Conservation (phyloP, 2,888 invertebrate genomes). For the Xestia ashworthii region DNA sequence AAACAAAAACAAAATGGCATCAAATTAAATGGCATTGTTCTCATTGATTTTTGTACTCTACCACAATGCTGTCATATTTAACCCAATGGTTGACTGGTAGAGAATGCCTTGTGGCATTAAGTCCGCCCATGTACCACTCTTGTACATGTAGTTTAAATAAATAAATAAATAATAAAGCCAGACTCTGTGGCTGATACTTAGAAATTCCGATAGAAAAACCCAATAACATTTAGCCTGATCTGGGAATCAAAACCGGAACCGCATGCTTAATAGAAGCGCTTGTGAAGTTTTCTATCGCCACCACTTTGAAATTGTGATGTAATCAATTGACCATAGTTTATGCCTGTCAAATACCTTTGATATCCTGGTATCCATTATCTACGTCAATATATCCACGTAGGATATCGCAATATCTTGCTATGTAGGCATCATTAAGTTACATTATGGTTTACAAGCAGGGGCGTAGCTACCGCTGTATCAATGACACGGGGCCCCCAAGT, state of each 20-base stretch:
- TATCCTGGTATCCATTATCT: neutral
- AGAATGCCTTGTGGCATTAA: too few species aligned
- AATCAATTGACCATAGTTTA: neutral
- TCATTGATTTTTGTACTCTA: too few species aligned
- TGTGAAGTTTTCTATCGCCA: neutral
- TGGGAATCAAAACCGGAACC: too few species aligned
- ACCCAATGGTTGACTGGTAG: too few species aligned
- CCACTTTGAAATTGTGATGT: neutral
- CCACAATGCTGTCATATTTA: too few species aligned
- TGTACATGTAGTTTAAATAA: too few species aligned
- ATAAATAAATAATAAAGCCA: too few species aligned
- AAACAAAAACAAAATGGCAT: too few species aligned
- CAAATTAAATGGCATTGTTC: too few species aligned
- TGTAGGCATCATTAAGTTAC: neutral
- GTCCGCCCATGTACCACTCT: too few species aligned
- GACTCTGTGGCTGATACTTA: neutral
- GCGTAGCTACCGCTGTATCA: too few species aligned
- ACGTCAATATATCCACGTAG: neutral
- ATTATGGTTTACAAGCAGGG: neutral
- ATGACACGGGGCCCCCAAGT: too few species aligned
- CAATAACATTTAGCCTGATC: neutral
- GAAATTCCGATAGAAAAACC: neutral
- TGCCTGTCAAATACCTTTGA: neutral
- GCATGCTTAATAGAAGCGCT: neutral
- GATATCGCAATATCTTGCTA: neutral